Conservation (phyloP, 2,888 invertebrate species). For the Lathronympha strigana region DNA sequence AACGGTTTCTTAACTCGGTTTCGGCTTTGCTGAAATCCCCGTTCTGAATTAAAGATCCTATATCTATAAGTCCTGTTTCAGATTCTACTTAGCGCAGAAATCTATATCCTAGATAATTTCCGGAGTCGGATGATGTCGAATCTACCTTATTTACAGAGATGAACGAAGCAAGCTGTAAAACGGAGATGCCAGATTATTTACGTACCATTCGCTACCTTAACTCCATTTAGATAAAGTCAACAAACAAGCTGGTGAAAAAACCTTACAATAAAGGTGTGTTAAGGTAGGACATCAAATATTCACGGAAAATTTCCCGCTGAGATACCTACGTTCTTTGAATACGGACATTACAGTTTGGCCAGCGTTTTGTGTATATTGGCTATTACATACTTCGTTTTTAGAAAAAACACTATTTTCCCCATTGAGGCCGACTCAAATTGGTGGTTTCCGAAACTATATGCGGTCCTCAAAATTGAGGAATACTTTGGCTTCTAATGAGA, state of each 20-base stretch:
- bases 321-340: not conserved
- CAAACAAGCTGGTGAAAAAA: not conserved
- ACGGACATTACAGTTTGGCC: no score
- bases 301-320: not conserved
- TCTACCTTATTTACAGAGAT: not conserved
- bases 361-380: no score
- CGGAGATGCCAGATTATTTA: conserved; percentile 12
- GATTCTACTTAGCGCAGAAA: not conserved
- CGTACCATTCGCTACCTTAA: not conserved
- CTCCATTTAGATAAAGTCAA: not conserved
- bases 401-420: no score
- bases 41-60: not conserved
- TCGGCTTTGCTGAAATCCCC: no score
- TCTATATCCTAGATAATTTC: conserved; percentile 5
- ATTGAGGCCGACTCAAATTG: no score
- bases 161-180: conserved; percentile 5
- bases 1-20: no score
- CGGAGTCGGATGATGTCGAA: not conserved
- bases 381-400: no score
- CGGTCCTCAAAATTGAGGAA: no score
- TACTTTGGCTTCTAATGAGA: no score
- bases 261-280: not conserved
- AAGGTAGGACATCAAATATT: not conserved
- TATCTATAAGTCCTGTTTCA: not conserved
- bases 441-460: no score